Evolutionary conservation across 2,888 invertebrate genomes (phyloP), one percentile per base, ranked within the genome.

Genomic region (Blastobasis adustella): DNA sequence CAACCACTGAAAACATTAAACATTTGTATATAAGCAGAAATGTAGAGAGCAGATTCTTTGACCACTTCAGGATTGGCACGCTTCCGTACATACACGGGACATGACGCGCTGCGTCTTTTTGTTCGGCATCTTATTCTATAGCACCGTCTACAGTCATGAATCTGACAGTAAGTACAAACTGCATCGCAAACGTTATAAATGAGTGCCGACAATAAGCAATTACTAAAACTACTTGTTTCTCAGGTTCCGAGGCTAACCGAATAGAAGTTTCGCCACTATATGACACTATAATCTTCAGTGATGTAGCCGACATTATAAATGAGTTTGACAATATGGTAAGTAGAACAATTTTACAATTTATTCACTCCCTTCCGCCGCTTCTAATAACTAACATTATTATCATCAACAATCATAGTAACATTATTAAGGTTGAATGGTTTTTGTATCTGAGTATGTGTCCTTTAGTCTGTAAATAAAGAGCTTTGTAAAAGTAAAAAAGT

Each of bases 251-350:
- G 62, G 62, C 63, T 52, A 82, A 78, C 63, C 68, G 69, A 53
- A 62, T 79, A 55, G 83, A 82, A 63, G 58, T 70, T 43, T 67
- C 72, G 47, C 84, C 87, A 51, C 70, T 77, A 58, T 80, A 81
- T 55, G 82, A 86, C 60, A 77, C 82, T 6, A 76, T 87, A 49
- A 78, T 87, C 54, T 81, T 79, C 54, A 82, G 74, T 53, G 88
- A 87, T 57, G 75, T 87, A 37, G 78, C 84, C 43, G 85, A 87
- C 58, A 75, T 86, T 50, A 69, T 86, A 51, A 82, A 78, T 56
- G 85, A 85, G 49, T 73, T 83, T 52, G 79, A 80, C 52, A 76
- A 71, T 58, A 65, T 69, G 62, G 83, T 84, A 69, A 73, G 78
- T 74, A 60, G 52, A 39, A n/a, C n/a, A n/a, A 10, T 36, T 49